Evolutionary conservation across 2,888 invertebrate species (phyloP).

Genomic region (Diplolepis rosae): DNA sequence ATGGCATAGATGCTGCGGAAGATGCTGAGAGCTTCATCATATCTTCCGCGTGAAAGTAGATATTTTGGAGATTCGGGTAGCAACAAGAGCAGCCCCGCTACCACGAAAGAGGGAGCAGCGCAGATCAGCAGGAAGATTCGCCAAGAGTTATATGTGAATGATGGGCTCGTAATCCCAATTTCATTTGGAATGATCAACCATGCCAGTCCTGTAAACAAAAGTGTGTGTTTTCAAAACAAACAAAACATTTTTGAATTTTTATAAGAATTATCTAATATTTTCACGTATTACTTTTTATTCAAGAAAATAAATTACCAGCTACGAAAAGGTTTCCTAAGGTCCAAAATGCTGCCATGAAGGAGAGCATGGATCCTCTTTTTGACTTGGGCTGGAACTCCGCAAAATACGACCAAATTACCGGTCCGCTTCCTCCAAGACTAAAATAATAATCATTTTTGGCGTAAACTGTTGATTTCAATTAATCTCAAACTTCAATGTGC

Average conservation of each 20-base stretch:
- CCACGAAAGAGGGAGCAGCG: conserved; percentile 90
- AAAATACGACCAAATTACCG: conserved; percentile 96
- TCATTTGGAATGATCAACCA: conserved; percentile 77
- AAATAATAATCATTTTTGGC: conserved; percentile 45
- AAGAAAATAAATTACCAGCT: conserved; percentile 78
- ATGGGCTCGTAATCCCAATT: conserved; percentile 80
- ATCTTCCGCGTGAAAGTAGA: conserved; percentile 85
- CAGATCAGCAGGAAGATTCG: conserved; percentile 92
- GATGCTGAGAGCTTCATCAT: conserved; percentile 87
- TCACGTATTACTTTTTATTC: neutral
- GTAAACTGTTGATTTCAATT: too few relatives aligned
- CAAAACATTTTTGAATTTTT: conserved; percentile 20
- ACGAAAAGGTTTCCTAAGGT: conserved; percentile 94
- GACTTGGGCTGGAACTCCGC: conserved; percentile 95
- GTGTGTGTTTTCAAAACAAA: neutral
- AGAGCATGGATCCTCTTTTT: conserved; percentile 92
- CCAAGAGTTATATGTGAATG: conserved; percentile 93
- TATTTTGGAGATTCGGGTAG: conserved; percentile 95
- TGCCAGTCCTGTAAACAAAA: conserved; percentile 74
- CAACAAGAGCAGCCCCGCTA: conserved; percentile 87
- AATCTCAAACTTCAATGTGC: too few relatives aligned
- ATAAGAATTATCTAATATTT: neutral
- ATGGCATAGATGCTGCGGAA: conserved; percentile 87
- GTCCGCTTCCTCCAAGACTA: conserved; percentile 91
- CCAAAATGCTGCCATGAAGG: conserved; percentile 96